Percentiles rank a stretch among this genome's conserved stretches.
Evolutionary conservation across 1,140 invertebrate genomes (phyloP).

Genomic region (Caenorhabditis briggsae): DNA sequence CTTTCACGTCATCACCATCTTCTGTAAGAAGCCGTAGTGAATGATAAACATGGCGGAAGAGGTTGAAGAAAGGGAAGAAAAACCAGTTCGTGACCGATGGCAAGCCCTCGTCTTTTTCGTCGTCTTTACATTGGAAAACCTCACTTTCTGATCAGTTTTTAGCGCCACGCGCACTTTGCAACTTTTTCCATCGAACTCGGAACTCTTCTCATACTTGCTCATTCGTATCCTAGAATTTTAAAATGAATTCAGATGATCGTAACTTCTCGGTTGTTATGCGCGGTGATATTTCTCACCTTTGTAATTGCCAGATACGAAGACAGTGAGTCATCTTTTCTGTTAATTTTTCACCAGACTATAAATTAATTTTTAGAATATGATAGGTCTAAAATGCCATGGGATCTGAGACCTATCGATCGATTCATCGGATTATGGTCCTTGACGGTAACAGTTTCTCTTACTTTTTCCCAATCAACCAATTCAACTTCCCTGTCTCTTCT

Average conservation of each 20-base stretch:
- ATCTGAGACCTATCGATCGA: constrained; percentile 73
- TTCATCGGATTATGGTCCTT: constrained; percentile 76
- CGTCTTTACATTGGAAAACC: neutral
- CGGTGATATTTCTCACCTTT: constrained; percentile 39
- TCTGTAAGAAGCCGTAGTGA: constrained; percentile 18
- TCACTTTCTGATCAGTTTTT: constrained; percentile 27
- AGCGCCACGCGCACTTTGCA: constrained; percentile 15
- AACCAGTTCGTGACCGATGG: constrained; percentile 45
- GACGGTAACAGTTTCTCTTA: neutral
- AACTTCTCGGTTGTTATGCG: neutral
- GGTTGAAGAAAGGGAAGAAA: neutral
- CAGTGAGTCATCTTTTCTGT: neutral
- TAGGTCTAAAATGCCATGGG: constrained; percentile 73
- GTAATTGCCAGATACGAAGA: constrained; percentile 47
- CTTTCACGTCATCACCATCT: neutral
- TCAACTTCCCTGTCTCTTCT: neutral
- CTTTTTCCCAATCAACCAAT: neutral
- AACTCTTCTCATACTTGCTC: neutral
- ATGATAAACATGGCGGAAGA: constrained; percentile 46
- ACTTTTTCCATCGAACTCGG: neutral
- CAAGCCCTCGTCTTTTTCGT: constrained; percentile 38
- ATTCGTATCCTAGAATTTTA: too few species aligned
- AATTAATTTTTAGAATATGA: constrained; percentile 68
- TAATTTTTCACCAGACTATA: neutral
- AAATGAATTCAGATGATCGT: constrained; percentile 19